Percentiles rank a stretch among this genome's conserved stretches.
Conservation (phyloP, 2,888 invertebrate genomes). For the Athetis lepigone region DNA sequence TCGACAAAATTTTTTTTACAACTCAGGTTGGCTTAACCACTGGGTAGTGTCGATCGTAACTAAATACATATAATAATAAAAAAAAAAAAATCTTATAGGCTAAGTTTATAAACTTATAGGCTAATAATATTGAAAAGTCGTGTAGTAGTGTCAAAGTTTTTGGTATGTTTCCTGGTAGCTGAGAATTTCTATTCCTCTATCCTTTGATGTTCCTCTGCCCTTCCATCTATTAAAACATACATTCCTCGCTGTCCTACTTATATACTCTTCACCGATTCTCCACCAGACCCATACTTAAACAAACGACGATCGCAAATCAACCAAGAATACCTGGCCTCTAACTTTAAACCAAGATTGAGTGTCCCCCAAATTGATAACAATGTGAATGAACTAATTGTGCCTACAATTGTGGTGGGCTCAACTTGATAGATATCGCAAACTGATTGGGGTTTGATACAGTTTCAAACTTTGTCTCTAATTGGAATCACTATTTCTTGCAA, state of each 20-base stretch:
- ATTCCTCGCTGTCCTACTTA: neutral
- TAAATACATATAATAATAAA: no score
- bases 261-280: no score
- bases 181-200: neutral
- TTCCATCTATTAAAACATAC: neutral
- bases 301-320: neutral
- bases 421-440: slow-evolving; percentile 46
- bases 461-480: slow-evolving; percentile 52
- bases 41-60: no score
- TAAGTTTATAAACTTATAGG: no score
- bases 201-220: neutral
- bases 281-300: neutral
- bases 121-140: no score
- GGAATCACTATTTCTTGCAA: slow-evolving; percentile 48
- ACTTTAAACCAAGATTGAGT: slow-evolving; percentile 30
- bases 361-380: slow-evolving; percentile 32
- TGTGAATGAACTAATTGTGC: slow-evolving; percentile 46
- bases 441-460: slow-evolving; percentile 58
- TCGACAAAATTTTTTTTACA: no score
- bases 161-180: no score
- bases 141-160: no score
- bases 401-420: slow-evolving; percentile 42
- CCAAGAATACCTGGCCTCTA: slow-evolving; percentile 9
- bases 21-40: no score
- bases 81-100: no score